These are phyloP conservation scores for Gorsachius magnificus DNA, from an alignment of 2,797 vertebrate species.

Conservation along the genomic window DNA sequence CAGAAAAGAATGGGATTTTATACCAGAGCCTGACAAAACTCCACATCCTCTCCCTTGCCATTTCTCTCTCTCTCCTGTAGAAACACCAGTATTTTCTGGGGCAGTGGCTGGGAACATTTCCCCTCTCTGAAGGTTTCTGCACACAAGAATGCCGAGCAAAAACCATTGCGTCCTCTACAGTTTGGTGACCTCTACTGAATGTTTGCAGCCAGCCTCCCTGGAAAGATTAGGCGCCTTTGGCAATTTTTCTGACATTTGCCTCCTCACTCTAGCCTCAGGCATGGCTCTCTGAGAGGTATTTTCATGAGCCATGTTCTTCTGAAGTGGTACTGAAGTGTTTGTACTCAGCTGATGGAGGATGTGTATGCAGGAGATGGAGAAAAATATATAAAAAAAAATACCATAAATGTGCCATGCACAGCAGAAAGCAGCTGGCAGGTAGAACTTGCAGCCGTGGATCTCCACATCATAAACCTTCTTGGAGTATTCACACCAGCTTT, in stretches of 20 bases:
- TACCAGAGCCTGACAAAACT: conserved; percentile 39
- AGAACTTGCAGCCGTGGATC: conserved; percentile 34
- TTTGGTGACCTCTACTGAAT: conserved; percentile 25
- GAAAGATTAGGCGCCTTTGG: conserved; percentile 42
- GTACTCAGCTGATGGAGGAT: neutral
- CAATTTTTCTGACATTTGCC: conserved; percentile 29
- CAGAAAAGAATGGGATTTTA: conserved; percentile 55
- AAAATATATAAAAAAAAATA: neutral
- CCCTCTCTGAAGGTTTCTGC: conserved; percentile 29
- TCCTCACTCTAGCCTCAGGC: neutral
- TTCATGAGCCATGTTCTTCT: conserved; percentile 27
- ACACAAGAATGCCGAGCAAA: conserved; percentile 9
- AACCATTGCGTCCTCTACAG: neutral
- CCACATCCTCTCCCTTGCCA: neutral
- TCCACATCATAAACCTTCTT: conserved; percentile 11
- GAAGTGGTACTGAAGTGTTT: neutral
- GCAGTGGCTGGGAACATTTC: conserved; percentile 19
- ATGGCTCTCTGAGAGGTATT: conserved; percentile 15
- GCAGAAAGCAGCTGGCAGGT: neutral
- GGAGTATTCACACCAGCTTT: conserved; percentile 1
- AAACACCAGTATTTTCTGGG: conserved; percentile 33
- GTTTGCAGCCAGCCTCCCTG: conserved; percentile 16
- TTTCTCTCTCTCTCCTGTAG: conserved; percentile 38
- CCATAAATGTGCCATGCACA: neutral
- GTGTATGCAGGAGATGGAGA: neutral